Base-by-base conservation (phyloP, 2,113 vertebrate genomes). In the Oceanites oceanicus region DNA sequence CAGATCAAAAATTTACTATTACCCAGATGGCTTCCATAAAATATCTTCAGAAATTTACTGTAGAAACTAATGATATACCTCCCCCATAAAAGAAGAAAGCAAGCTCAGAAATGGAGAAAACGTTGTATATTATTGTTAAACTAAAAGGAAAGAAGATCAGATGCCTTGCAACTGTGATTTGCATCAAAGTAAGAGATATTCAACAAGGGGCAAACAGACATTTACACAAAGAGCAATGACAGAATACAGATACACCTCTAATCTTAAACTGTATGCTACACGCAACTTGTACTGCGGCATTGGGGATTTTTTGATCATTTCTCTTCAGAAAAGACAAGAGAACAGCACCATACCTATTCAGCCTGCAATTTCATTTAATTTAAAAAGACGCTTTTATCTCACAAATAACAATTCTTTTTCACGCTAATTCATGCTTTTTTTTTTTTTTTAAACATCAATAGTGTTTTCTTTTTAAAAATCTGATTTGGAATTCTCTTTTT, bases 121-220 rank as follows among this genome's bases (percentile, higher is more conserved):
- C 19, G 56, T 23, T 42, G 29, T 17, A 11, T 21, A 49, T 45
- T 81, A 42, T 10, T 6, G 1, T 73, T 84, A 89, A 86, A 92
- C 30, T 44, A 77, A 88, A 93, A 59, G 34, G 29, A 88, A 73
- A 68, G 53, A 88, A 86, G 84, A 94, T 76, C 74, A 85, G 76
- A 85, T 79, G 53, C 27, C 44, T 81, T 45, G 13, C 56, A 81
- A 72, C 50, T 77, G 56, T n/a, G 47, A 72, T 91, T 90, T 87
- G 52, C 61, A 72, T 70, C 79, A 74, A 90, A 95, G 65, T 26
- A 75, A 83, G 52, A 83, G 32, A 71, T 25, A 58, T 45, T 76
- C 67, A 92, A 74, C 16, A 86, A 36, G 30, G 62, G 25, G 66
- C 42, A 91, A 96, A 92, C 27, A 91, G 94, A 89, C 79, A 88